Conservation (phyloP, 2,797 vertebrate species). For the Callimico goeldii region DNA sequence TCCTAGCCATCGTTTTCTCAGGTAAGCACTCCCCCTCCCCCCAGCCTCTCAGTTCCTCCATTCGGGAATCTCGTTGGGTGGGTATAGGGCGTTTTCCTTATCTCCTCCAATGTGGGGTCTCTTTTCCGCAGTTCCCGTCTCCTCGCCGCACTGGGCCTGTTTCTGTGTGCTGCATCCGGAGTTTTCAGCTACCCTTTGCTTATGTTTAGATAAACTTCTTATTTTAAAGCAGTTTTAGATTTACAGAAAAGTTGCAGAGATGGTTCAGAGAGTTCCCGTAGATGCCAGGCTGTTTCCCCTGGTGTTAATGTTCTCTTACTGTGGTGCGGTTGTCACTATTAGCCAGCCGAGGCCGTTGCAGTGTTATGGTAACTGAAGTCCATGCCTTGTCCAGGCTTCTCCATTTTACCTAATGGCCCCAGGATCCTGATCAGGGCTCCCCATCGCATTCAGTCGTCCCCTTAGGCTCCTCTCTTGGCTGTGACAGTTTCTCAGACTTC, state of each 20-base stretch:
- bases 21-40: not conserved
- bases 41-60: not conserved
- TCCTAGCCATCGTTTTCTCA: not conserved
- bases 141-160: not conserved
- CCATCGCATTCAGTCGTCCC: not conserved
- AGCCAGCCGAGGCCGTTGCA: not conserved
- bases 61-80: no score
- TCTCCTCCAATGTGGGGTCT: not conserved
- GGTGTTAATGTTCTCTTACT: no score
- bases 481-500: not conserved
- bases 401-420: not conserved
- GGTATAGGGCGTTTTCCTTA: not conserved
- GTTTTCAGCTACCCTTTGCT: not conserved
- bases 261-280: not conserved
- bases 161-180: not conserved
- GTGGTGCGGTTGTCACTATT: not conserved
- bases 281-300: not conserved
- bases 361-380: not conserved
- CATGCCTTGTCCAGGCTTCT: not conserved
- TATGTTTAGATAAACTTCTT: not conserved
- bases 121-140: not conserved
- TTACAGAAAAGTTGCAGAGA: not conserved
- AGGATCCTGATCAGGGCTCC: not conserved
- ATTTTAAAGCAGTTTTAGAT: not conserved
- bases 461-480: not conserved